These are phyloP conservation scores for Natrix natrix DNA, from an alignment of 2,797 vertebrate genomes.

Conservation along the genomic window DNA sequence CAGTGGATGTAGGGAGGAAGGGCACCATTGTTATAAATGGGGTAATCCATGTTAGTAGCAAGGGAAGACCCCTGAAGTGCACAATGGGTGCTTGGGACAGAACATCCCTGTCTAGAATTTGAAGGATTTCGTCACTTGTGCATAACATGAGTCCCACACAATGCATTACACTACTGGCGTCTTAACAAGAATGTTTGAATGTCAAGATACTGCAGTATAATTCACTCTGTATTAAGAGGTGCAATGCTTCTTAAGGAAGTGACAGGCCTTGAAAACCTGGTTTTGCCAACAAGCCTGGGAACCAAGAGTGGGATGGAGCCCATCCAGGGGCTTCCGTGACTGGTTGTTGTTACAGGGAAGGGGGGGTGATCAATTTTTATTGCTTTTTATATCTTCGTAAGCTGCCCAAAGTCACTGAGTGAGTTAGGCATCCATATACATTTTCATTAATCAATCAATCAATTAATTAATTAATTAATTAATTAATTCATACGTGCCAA, in stretches of 20 bases:
- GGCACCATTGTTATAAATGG: background rate
- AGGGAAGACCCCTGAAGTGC: background rate
- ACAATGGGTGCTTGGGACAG: background rate
- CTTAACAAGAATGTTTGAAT: background rate
- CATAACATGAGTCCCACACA: background rate
- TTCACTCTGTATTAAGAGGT: background rate
- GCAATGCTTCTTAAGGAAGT: background rate
- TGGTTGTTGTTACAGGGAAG: rapidly evolving
- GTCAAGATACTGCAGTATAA: background rate
- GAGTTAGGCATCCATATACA: background rate
- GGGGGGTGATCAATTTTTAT: background rate
- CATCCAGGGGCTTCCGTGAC: background rate
- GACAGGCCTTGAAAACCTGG: background rate
- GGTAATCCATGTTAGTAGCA: background rate
- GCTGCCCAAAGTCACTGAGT: background rate
- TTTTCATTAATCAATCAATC: background rate
- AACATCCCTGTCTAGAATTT: background rate
- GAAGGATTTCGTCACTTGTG: background rate
- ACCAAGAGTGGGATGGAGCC: background rate
- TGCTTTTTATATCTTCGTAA: background rate
- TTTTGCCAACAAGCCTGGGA: background rate
- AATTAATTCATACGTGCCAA: too few species aligned
- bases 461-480: too few species aligned
- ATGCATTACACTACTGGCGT: background rate
- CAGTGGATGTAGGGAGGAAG: background rate